phyloP scores from a whole-genome alignment of 2,113 vertebrate genomes.

The Aplodontia rufa region DNA sequence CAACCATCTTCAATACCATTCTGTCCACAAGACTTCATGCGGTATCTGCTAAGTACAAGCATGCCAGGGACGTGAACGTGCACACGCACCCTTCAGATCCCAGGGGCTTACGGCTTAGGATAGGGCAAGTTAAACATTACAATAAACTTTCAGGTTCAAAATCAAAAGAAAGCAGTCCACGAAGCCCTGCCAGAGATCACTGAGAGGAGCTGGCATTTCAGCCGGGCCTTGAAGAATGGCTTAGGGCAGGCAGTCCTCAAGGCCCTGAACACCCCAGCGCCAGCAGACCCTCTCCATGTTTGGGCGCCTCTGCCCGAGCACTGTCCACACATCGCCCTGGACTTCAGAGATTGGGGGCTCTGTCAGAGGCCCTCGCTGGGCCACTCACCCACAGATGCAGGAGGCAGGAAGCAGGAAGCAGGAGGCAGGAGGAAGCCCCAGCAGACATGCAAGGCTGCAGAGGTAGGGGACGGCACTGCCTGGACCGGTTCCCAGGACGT shows the following conservation, averaged over 20 bases:
- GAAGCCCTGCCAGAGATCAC: neutral
- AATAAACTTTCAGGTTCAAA: neutral
- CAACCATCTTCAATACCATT: neutral
- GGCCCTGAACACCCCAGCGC: no score
- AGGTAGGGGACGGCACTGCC: neutral
- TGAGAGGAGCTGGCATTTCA: neutral
- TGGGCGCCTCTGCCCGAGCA: no score
- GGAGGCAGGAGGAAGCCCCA: neutral
- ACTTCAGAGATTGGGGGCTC: neutral
- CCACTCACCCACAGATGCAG: neutral
- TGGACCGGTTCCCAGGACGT: neutral
- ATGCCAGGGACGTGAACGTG: neutral
- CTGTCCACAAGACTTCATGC: neutral
- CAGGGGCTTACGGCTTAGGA: neutral
- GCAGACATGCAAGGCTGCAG: neutral
- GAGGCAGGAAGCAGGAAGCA: neutral
- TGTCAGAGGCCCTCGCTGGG: neutral
- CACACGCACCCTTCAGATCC: neutral
- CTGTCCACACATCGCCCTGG: neutral
- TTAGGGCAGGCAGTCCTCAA: no score
- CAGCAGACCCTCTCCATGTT: no score
- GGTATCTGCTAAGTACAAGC: no score
- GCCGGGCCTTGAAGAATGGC: neutral
- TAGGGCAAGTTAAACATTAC: neutral
- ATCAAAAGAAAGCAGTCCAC: neutral